Evolutionary conservation across 2,113 vertebrate species (phyloP).

Genomic region (Lathamus discolor): DNA sequence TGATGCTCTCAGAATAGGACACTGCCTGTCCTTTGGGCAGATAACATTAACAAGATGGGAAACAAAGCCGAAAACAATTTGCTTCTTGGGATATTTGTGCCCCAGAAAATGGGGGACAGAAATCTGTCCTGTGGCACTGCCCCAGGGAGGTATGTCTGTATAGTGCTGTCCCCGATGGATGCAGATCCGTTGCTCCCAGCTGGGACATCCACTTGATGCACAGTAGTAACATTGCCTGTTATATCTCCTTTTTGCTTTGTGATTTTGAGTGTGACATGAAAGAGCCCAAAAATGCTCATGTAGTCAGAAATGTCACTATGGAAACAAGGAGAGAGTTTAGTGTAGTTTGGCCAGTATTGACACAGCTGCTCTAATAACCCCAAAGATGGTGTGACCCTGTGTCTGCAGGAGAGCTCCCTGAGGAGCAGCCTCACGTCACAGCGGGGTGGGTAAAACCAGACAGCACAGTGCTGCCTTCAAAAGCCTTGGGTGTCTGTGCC

Average conservation of each 20-base stretch:
- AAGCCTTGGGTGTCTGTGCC: neutral
- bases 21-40: neutral
- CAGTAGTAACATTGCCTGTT: neutral
- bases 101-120: neutral
- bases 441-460: neutral
- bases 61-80: neutral
- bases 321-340: conserved; percentile 53
- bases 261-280: neutral
- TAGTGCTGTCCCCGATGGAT: neutral
- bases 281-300: conserved; percentile 19
- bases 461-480: neutral
- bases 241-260: neutral
- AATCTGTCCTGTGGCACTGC: neutral
- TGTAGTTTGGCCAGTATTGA: conserved; percentile 8
- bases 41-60: neutral
- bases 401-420: neutral
- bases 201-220: neutral
- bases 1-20: neutral
- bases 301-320: conserved; percentile 62
- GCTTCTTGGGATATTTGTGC: neutral
- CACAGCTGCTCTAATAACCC: neutral
- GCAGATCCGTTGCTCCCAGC: neutral
- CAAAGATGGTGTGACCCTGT: neutral
- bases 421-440: neutral
- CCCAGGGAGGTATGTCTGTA: neutral